These are phyloP conservation scores for Drosophila persimilis DNA, from an alignment of 1,140 invertebrate genomes.

Conservation along the genomic window DNA sequence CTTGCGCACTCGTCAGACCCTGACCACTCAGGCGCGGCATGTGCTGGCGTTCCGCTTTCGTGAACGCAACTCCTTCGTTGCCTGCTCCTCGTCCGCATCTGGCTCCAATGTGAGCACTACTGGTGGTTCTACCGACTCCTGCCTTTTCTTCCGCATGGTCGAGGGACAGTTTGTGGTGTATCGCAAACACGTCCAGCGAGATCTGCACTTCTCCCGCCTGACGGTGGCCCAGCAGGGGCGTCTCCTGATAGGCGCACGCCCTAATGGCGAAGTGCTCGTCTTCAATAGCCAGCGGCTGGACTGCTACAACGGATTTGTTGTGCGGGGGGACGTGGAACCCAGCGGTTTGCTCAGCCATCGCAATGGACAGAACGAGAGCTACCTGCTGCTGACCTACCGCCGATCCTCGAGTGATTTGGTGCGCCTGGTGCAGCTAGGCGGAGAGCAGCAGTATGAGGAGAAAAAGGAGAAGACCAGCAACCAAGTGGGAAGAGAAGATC, in stretches of 20 bases:
- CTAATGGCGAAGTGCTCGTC: conserved; percentile 62
- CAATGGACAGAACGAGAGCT: conserved; percentile 60
- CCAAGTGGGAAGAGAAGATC: conserved; percentile 40
- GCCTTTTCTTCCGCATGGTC: conserved; percentile 63
- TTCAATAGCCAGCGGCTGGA: conserved; percentile 67
- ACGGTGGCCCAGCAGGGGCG: conserved; percentile 39
- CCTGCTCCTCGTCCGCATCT: conserved; percentile 26
- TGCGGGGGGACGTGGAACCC: conserved; percentile 24
- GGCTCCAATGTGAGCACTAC: background rate
- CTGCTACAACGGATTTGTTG: conserved; percentile 65
- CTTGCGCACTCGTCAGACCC: conserved; percentile 52
- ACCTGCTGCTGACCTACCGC: conserved; percentile 52
- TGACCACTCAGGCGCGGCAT: conserved; percentile 54
- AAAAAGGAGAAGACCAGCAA: conserved; percentile 16
- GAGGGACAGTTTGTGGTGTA: conserved; percentile 66
- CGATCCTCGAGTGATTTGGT: conserved; percentile 28
- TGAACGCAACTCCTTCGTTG: conserved; percentile 59
- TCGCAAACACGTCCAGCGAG: conserved; percentile 45
- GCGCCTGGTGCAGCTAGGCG: conserved; percentile 65
- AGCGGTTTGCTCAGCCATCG: conserved; percentile 44
- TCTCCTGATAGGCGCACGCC: conserved; percentile 49
- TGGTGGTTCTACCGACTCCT: background rate
- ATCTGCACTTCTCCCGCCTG: conserved; percentile 52
- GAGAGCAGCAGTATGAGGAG: background rate
- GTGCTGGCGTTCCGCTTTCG: conserved; percentile 54